Evolutionary conservation across 92 coral and sea anemone genomes (phyloP).

Genomic region (Nematostella vectensis): DNA sequence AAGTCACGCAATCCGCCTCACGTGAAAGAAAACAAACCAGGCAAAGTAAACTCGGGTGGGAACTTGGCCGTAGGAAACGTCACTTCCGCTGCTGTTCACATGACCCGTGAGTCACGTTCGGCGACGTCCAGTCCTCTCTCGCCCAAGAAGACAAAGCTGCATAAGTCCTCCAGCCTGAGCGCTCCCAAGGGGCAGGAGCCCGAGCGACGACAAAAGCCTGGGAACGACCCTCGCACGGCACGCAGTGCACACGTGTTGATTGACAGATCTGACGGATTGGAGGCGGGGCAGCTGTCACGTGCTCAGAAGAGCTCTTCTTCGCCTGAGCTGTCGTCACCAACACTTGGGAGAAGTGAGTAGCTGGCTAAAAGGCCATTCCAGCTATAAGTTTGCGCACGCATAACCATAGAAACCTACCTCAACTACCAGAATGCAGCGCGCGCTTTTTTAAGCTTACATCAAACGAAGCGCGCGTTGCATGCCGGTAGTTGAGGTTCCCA

Average conservation of each 20-base stretch:
- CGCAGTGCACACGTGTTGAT: constrained; percentile 26
- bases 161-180: constrained; percentile 52
- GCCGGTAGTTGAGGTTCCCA: too few species aligned
- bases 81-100: too few species aligned
- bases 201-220: constrained; percentile 27
- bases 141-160: constrained; percentile 36
- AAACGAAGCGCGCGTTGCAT: too few species aligned
- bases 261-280: constrained; percentile 26
- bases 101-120: constrained; percentile 14
- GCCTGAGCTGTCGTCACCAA: constrained; percentile 71
- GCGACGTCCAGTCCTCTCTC: constrained; percentile 20
- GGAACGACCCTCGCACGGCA: constrained; percentile 29
- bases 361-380: too few species aligned
- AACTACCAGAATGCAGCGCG: too few species aligned
- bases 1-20: background rate
- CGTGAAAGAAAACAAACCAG: too few species aligned
- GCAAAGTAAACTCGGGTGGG: too few species aligned
- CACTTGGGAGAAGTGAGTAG: constrained; percentile 45
- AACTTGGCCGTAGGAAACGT: too few species aligned
- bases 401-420: too few species aligned
- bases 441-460: too few species aligned
- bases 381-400: too few species aligned
- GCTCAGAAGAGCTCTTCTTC: constrained; percentile 73
- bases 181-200: constrained; percentile 38
- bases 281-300: constrained; percentile 1